These are phyloP conservation scores for Ceyx erithaca DNA, from an alignment of 2,797 vertebrate genomes.

Conservation along the genomic window DNA sequence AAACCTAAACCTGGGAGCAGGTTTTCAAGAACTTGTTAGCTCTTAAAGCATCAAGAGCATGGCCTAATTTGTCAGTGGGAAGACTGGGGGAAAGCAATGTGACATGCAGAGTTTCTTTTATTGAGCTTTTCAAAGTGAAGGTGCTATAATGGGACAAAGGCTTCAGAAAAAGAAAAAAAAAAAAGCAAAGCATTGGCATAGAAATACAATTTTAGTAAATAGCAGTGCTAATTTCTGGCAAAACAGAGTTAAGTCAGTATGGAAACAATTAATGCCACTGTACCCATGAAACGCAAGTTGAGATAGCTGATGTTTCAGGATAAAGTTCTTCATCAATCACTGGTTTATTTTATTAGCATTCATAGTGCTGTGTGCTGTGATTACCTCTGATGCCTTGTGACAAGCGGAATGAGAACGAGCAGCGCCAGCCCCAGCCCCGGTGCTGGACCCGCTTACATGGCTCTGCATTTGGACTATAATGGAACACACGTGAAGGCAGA, in stretches of 20 bases:
- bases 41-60: neutral
- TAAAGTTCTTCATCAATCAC: constrained; percentile 59
- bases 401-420: constrained; percentile 38
- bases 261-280: constrained; percentile 56
- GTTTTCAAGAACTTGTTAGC: constrained; percentile 70
- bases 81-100: constrained; percentile 13
- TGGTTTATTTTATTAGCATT: constrained; percentile 68
- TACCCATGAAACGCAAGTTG: constrained; percentile 41
- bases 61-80: constrained; percentile 35
- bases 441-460: neutral
- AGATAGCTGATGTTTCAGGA: constrained; percentile 50
- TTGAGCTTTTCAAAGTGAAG: neutral
- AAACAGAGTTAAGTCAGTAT: constrained; percentile 26
- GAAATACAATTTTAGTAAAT: constrained; percentile 5
- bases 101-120: neutral
- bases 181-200: neutral
- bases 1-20: constrained; percentile 47
- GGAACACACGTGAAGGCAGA: constrained; percentile 33
- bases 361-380: constrained; percentile 29
- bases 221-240: constrained; percentile 35
- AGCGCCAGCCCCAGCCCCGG: constrained; percentile 7
- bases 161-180: neutral
- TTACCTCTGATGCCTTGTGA: constrained; percentile 50
- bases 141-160: neutral
- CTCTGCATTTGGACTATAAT: constrained; percentile 30